These are phyloP conservation scores for Epinotia ramella DNA, from an alignment of 2,888 invertebrate genomes.

Conservation along the genomic window DNA sequence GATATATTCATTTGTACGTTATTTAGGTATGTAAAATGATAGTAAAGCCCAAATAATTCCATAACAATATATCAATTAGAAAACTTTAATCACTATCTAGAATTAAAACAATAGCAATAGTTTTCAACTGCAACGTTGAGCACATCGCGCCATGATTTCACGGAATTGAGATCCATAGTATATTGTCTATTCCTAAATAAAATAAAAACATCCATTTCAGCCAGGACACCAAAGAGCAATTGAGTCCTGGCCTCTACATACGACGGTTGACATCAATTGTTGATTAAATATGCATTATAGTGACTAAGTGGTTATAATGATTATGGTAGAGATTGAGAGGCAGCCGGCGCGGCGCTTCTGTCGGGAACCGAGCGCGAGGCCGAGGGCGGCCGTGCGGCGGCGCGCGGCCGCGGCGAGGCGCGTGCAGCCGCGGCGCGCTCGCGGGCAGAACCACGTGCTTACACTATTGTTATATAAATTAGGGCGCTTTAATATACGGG, in stretches of 20 bases:
- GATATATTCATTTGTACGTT: not conserved
- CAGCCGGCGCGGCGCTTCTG: not conserved
- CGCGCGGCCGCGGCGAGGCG: not conserved
- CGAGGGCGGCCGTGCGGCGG: not conserved
- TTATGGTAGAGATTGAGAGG: slow-evolving; percentile 30
- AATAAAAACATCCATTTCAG: slow-evolving; percentile 36
- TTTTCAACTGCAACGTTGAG: slow-evolving; percentile 41
- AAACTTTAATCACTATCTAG: slow-evolving; percentile 43
- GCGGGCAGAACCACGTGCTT: slow-evolving; percentile 11
- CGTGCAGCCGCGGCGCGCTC: not conserved
- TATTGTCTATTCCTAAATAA: slow-evolving; percentile 28
- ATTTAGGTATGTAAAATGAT: slow-evolving; percentile 17
- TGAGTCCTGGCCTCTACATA: slow-evolving; percentile 39
- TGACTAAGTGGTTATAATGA: slow-evolving; percentile 29
- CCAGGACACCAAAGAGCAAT: slow-evolving; percentile 31
- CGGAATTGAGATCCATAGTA: slow-evolving; percentile 20
- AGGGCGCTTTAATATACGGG: slow-evolving; percentile 29
- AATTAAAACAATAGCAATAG: slow-evolving; percentile 29
- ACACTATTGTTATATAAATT: slow-evolving; percentile 15
- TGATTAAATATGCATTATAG: slow-evolving; percentile 39
- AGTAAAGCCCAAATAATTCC: slow-evolving; percentile 31
- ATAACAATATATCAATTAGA: slow-evolving; percentile 42
- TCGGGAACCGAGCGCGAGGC: not conserved
- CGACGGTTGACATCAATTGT: slow-evolving; percentile 41
- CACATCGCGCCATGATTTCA: slow-evolving; percentile 15